Conservation (phyloP, 2,797 vertebrate species). For the Oreortyx pictus region DNA sequence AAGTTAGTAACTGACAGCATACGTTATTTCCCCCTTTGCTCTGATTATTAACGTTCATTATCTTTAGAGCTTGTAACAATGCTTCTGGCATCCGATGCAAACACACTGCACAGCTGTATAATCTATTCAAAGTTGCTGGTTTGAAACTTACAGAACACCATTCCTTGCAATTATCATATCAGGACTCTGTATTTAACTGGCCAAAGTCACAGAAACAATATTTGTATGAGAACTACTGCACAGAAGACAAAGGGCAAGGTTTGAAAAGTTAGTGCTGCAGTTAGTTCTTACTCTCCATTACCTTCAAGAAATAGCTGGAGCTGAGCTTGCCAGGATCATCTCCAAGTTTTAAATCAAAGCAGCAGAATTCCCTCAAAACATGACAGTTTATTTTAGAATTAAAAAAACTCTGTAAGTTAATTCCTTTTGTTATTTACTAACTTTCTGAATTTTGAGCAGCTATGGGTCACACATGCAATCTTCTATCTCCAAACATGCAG, state of each 20-base stretch:
- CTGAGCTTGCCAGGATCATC: not conserved
- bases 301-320: not conserved
- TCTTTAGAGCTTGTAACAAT: not conserved
- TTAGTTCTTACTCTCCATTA: not conserved
- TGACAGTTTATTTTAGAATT: not conserved
- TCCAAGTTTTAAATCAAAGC: not conserved
- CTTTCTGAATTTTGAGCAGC: slow-evolving; percentile 10
- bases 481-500: slow-evolving; percentile 1
- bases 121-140: not conserved
- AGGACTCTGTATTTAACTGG: not conserved
- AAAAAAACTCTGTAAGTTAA: not conserved
- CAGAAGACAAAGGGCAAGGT: not conserved
- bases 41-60: not conserved
- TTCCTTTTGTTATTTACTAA: slow-evolving; percentile 3
- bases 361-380: not conserved
- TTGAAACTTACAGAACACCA: not conserved
- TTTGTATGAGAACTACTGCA: not conserved
- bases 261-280: not conserved
- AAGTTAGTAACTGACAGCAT: not conserved
- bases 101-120: not conserved
- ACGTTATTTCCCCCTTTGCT: not conserved
- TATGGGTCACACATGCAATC: not conserved
- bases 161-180: not conserved
- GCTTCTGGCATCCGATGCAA: not conserved
- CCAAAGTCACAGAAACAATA: not conserved